Percentiles rank a stretch among this genome's conserved stretches.
Conservation (phyloP, 1,140 invertebrate species). For the fruit fly (Drosophila melanogaster) region DNA sequence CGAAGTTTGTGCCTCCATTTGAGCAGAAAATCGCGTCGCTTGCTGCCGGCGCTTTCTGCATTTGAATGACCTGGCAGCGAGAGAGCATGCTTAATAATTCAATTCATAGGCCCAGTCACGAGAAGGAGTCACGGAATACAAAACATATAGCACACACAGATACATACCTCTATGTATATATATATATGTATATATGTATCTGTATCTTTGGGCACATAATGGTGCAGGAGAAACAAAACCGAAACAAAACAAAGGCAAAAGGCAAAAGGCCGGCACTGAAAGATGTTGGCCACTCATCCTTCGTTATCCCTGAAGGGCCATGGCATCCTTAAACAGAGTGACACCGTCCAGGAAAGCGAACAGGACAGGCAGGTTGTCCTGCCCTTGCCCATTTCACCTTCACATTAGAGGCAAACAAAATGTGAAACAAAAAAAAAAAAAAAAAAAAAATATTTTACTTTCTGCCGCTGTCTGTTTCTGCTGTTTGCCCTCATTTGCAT, state of each 20-base stretch:
- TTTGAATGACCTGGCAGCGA: constrained; percentile 71
- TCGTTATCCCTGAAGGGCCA: constrained; percentile 43
- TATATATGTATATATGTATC: background rate
- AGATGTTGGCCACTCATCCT: constrained; percentile 28
- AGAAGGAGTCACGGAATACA: constrained; percentile 73
- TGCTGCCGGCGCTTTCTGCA: constrained; percentile 53
- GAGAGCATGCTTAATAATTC: constrained; percentile 73
- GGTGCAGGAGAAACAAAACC: background rate
- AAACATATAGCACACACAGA: constrained; percentile 9
- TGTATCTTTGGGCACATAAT: too few species aligned
- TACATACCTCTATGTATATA: constrained; percentile 7
- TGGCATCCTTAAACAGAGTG: constrained; percentile 43
- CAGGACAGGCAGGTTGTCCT: constrained; percentile 5
- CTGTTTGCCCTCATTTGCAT: constrained; percentile 80
- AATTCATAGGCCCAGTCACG: constrained; percentile 79
- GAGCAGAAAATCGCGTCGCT: constrained; percentile 49
- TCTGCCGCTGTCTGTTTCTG: constrained; percentile 33
- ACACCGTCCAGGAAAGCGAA: constrained; percentile 48
- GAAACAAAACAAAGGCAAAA: background rate
- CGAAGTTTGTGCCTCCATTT: constrained; percentile 45
- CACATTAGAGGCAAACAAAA: constrained; percentile 44
- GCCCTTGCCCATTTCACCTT: constrained; percentile 23
- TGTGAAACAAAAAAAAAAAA: constrained; percentile 13
- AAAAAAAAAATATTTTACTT: constrained; percentile 19
- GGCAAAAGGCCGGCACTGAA: constrained; percentile 15